Evolutionary conservation across 2,888 invertebrate species (phyloP).

Genomic region (Drosophila kambysellisi): DNA sequence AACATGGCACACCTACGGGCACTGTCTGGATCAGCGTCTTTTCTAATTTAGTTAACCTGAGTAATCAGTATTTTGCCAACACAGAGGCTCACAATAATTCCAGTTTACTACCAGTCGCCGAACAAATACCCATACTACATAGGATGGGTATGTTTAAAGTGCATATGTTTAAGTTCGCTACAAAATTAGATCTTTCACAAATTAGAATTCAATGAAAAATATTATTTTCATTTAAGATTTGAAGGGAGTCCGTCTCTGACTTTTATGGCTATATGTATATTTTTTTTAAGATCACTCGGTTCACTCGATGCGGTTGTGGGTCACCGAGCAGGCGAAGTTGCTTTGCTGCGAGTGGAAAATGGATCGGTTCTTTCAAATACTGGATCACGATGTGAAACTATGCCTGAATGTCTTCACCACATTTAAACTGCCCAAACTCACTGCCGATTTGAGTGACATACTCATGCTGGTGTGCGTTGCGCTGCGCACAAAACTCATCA

Average conservation of each 20-base stretch:
- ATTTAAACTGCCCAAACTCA: conserved; percentile 86
- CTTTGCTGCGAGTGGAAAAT: conserved; percentile 91
- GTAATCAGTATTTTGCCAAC: conserved; percentile 88
- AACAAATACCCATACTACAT: conserved; percentile 90
- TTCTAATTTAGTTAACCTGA: conserved; percentile 89
- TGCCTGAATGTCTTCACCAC: conserved; percentile 87
- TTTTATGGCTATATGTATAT: not conserved
- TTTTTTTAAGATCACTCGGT: conserved; percentile 89
- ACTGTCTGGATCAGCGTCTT: conserved; percentile 86
- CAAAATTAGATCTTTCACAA: not conserved
- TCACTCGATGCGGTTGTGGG: conserved; percentile 92
- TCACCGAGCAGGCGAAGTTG: conserved; percentile 89
- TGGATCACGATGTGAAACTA: conserved; percentile 88
- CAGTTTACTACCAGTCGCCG: conserved; percentile 92
- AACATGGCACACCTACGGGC: conserved; percentile 81
- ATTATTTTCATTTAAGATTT: not conserved
- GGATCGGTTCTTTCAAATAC: conserved; percentile 89
- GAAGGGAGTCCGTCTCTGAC: too few species aligned
- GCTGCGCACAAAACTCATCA: conserved; percentile 92
- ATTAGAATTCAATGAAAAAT: not conserved
- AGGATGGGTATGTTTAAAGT: conserved; percentile 75
- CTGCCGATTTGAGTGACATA: conserved; percentile 88
- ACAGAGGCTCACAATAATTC: conserved; percentile 91
- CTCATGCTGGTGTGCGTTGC: conserved; percentile 92
- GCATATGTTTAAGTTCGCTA: not conserved